Evolutionary conservation across 2,888 invertebrate species (phyloP).

Genomic region (Dasypogon diadema): DNA sequence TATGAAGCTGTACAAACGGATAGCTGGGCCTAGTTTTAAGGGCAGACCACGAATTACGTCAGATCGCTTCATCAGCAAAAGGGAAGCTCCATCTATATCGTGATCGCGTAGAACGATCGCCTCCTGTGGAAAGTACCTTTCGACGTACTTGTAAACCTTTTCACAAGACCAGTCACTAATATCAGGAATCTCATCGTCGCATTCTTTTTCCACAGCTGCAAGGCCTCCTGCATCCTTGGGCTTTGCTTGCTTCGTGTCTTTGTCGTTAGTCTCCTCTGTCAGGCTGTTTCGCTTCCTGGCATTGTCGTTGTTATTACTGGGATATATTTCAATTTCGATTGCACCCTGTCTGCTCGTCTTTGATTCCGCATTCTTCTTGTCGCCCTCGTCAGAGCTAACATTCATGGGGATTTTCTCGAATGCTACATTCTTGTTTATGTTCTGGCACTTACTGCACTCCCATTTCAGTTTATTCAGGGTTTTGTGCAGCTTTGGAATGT

Average conservation of each 20-base stretch:
- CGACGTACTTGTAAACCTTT: slow-evolving; percentile 85
- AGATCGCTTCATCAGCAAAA: slow-evolving; percentile 84
- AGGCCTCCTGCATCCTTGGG: neutral
- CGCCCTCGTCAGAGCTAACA: neutral
- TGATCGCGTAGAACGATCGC: slow-evolving; percentile 86
- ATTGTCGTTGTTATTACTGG: neutral
- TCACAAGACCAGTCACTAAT: slow-evolving; percentile 85
- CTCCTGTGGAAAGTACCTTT: slow-evolving; percentile 81
- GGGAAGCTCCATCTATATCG: slow-evolving; percentile 91
- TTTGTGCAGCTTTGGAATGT: slow-evolving; percentile 77
- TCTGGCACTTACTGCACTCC: slow-evolving; percentile 78
- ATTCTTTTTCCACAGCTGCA: neutral
- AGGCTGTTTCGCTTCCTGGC: neutral
- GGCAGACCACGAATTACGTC: slow-evolving; percentile 87
- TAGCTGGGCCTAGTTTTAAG: slow-evolving; percentile 87
- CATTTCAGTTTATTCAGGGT: slow-evolving; percentile 75
- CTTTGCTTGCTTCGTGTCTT: neutral
- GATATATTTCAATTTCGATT: neutral
- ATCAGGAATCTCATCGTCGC: slow-evolving; percentile 74
- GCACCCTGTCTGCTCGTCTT: neutral
- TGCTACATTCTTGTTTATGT: neutral
- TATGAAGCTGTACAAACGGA: slow-evolving; percentile 86
- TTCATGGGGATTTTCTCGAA: slow-evolving; percentile 6
- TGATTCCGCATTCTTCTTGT: neutral
- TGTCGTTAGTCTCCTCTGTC: neutral